phyloP scores from a whole-genome alignment of 2,888 invertebrate species.

The Catonia carolina region DNA sequence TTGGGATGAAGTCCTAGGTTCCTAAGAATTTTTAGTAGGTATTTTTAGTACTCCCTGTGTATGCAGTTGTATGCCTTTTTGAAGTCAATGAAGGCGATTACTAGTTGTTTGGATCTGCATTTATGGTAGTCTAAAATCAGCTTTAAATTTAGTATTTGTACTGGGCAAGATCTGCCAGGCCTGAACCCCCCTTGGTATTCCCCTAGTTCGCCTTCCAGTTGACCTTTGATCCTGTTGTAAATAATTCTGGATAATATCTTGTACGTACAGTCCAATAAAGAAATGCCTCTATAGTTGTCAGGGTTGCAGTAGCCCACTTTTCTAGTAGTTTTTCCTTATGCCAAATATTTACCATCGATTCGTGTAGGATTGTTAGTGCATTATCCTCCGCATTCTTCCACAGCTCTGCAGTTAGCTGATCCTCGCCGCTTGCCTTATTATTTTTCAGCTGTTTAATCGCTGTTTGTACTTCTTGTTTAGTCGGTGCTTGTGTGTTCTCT shows the following conservation, averaged over 20 bases:
- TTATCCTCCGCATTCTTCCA: not conserved
- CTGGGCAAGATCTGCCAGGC: slow-evolving; percentile 1
- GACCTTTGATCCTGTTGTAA: slow-evolving; percentile 5
- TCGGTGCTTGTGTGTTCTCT: not conserved
- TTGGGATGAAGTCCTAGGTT: not conserved
- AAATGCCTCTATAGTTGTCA: slow-evolving; percentile 12
- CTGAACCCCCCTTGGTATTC: slow-evolving; percentile 18
- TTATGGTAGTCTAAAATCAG: not conserved
- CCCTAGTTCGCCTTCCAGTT: slow-evolving; percentile 13
- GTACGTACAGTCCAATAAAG: not conserved
- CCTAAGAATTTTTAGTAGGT: not conserved
- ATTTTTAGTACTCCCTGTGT: not conserved
- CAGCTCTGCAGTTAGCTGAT: not conserved
- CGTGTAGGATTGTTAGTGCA: not conserved
- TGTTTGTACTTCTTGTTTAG: not conserved
- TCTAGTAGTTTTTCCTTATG: not conserved
- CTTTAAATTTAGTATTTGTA: slow-evolving; percentile 1
- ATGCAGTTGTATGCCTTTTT: not conserved
- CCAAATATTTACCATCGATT: not conserved
- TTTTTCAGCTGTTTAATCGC: not conserved
- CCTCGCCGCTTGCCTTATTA: not conserved
- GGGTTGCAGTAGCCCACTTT: slow-evolving; percentile 7
- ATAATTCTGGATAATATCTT: not conserved
- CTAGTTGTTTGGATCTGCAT: not conserved
- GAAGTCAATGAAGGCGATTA: not conserved